phyloP scores from a whole-genome alignment of 2,888 invertebrate genomes.

The Noctua pronuba region DNA sequence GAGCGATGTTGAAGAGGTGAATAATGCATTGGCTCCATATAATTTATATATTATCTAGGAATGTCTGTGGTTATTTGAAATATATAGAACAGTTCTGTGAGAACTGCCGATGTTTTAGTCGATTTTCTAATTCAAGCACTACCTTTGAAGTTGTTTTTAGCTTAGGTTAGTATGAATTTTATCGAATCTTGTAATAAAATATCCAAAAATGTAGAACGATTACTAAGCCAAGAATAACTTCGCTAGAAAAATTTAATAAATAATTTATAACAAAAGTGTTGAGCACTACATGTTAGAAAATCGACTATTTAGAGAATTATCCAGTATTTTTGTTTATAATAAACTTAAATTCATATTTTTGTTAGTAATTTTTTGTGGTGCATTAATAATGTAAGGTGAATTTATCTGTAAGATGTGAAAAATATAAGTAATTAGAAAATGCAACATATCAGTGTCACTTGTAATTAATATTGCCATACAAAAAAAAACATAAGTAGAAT shows the following conservation, averaged over 20 bases:
- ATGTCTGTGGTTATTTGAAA: slow-evolving; percentile 54
- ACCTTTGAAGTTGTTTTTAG: slow-evolving; percentile 25
- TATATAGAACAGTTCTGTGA: slow-evolving; percentile 62
- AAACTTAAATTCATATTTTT: slow-evolving; percentile 70
- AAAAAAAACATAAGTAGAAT: slow-evolving; percentile 31
- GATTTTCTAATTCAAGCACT: slow-evolving; percentile 56
- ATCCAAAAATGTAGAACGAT: slow-evolving; percentile 20
- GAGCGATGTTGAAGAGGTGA: slow-evolving; percentile 46
- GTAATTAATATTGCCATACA: slow-evolving; percentile 36
- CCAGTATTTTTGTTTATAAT: slow-evolving; percentile 66
- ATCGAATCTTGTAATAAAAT: slow-evolving; percentile 7
- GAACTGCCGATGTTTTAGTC: slow-evolving; percentile 64
- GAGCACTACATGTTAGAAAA: slow-evolving; percentile 52
- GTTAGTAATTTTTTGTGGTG: slow-evolving; percentile 70
- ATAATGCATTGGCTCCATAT: slow-evolving; percentile 51
- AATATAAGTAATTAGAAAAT: slow-evolving; percentile 53
- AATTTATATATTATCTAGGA: slow-evolving; percentile 56
- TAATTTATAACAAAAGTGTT: slow-evolving; percentile 18
- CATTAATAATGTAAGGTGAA: slow-evolving; percentile 66
- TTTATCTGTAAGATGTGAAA: slow-evolving; percentile 52
- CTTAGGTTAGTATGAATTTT: slow-evolving; percentile 18
- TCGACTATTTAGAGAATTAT: slow-evolving; percentile 64
- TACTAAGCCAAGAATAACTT: slow-evolving; percentile 19
- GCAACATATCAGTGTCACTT: slow-evolving; percentile 41
- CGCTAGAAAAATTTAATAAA: slow-evolving; percentile 8